phyloP scores from a whole-genome alignment of 1,140 invertebrate genomes.

The Achatina immaculata region DNA sequence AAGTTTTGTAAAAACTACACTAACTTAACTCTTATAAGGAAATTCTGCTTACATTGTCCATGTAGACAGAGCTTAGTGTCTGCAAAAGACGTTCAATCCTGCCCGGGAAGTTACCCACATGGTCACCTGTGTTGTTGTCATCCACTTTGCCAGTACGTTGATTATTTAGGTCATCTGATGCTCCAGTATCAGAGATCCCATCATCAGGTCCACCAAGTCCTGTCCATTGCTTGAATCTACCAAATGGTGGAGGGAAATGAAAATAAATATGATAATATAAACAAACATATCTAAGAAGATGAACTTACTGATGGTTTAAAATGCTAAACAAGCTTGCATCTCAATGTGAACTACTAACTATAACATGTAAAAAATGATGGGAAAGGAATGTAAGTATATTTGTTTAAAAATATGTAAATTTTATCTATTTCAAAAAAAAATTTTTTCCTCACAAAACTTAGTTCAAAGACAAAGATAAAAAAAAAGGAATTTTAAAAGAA shows the following conservation, averaged over 20 bases:
- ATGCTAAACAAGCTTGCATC: background rate
- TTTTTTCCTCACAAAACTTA: too few species aligned
- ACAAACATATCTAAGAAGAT: background rate
- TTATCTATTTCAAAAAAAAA: background rate
- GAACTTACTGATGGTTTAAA: background rate
- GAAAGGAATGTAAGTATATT: background rate
- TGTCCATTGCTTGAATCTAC: slow-evolving; percentile 51
- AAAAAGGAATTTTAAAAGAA: too few species aligned
- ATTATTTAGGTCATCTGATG: background rate
- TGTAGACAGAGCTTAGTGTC: slow-evolving; percentile 71
- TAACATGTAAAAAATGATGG: background rate
- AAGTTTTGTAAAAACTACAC: too few species aligned
- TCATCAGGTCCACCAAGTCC: slow-evolving; percentile 24
- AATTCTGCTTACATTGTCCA: slow-evolving; percentile 52
- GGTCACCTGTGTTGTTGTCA: slow-evolving; percentile 29
- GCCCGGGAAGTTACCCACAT: slow-evolving; percentile 69
- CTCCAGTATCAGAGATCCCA: background rate
- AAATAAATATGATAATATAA: background rate
- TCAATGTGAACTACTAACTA: background rate
- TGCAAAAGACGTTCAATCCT: slow-evolving; percentile 71
- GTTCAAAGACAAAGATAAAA: too few species aligned
- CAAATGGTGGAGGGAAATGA: background rate
- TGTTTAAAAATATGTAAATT: background rate
- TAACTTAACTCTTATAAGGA: background rate
- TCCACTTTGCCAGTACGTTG: background rate